phyloP scores from a whole-genome alignment of 2,888 invertebrate species.

The Erebia epiphron region DNA sequence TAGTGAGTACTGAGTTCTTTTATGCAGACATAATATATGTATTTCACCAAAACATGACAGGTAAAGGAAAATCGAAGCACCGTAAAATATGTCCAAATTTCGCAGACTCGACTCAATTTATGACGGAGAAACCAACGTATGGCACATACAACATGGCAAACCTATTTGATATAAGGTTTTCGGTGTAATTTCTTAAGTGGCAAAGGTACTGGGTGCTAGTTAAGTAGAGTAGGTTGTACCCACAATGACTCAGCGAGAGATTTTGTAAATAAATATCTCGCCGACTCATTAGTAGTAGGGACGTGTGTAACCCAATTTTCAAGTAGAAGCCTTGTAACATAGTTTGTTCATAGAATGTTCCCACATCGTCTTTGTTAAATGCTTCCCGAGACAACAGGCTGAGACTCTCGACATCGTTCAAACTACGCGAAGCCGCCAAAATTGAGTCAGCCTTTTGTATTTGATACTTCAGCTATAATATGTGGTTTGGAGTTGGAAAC shows the following conservation, averaged over 20 bases:
- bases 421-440: constrained; percentile 25
- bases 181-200: too few relatives aligned
- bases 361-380: constrained; percentile 25
- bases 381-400: constrained; percentile 21
- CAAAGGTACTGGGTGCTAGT: too few relatives aligned
- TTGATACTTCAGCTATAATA: constrained; percentile 10
- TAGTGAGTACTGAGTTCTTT: too few relatives aligned
- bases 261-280: background rate
- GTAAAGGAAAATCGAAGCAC: too few relatives aligned
- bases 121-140: too few relatives aligned
- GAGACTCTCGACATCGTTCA: constrained; percentile 19
- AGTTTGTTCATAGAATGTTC: constrained; percentile 17
- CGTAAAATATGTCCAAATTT: too few relatives aligned
- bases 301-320: constrained; percentile 2
- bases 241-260: background rate
- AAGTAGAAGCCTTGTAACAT: constrained; percentile 17
- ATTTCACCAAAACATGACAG: too few relatives aligned
- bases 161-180: too few relatives aligned
- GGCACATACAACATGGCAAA: too few relatives aligned
- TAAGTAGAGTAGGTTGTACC: too few relatives aligned
- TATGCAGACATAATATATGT: too few relatives aligned
- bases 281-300: constrained; percentile 1
- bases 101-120: too few relatives aligned
- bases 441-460: constrained; percentile 26
- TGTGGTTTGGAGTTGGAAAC: background rate